Base-by-base conservation (phyloP, 2,888 invertebrate genomes). In the Hymenopus coronatus region DNA sequence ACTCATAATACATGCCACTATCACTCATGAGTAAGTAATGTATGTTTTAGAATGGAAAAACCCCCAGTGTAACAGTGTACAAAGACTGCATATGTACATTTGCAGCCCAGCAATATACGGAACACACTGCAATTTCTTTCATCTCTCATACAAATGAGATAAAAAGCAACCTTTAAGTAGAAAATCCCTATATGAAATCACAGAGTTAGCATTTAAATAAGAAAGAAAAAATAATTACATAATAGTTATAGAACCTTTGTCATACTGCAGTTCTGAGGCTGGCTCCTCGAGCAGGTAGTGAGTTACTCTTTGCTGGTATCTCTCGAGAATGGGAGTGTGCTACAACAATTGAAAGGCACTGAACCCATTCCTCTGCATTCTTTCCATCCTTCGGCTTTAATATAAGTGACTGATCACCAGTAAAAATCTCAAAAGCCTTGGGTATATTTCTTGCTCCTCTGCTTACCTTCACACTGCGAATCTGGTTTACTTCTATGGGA, bases 351-450 rank as follows among this genome's bases (percentile, higher is more conserved):
- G 98, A 98, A 90, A 98, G 95, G 93, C 98, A 98, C 93, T 98
- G 98, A 85, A 98, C 98, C 98, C 99, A 99, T 93, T 98, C 97
- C 93, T 98, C 98, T 1, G 98, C 98, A 93, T 98, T 97, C 93
- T 97, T 98, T 84, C 98, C 97, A 93, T 98, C 98, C 93, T 98
- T 98, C 12, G 98, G 98, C 94, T 99, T 98, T 91, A 99, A 95
- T 92, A 98, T 97, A 91, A 98, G 96, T 15, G 97, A 97, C 93
- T 98, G 98, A 93, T 98, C 98, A 88, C 97, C 97, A 0, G 98
- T 98, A 94, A 98, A 99, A 92, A 99, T 98, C 94, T 99, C 98
- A 94, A 99, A 99, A 1, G 98, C 98, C 93, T 98, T 98, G 30
- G 98, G 98, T 92, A 98, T 98, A 94, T 98, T 98, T 88, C 98